Percentiles rank a stretch among this genome's conserved stretches.
These are phyloP conservation scores for Aratinga solstitialis DNA, from an alignment of 2,797 vertebrate genomes.

Conservation along the genomic window DNA sequence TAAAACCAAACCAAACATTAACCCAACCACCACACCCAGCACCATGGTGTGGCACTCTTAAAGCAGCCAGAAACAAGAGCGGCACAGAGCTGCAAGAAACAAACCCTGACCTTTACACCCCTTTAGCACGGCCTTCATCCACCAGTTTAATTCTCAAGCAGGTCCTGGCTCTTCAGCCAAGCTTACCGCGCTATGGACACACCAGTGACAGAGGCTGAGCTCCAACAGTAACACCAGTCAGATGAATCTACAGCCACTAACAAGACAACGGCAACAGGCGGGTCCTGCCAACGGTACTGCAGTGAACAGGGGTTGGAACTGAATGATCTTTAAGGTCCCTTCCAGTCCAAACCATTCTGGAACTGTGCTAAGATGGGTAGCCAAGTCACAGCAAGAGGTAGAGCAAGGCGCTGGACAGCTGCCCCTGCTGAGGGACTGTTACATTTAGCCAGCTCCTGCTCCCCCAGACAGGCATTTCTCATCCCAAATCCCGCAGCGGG, in stretches of 20 bases:
- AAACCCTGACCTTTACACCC: rapidly evolving
- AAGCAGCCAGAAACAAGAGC: neutral
- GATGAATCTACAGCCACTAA: rapidly evolving
- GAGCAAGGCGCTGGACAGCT: rapidly evolving
- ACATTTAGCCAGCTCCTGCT: rapidly evolving
- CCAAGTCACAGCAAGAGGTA: neutral
- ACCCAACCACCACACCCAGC: neutral
- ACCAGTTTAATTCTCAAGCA: rapidly evolving
- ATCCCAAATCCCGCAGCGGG: rapidly evolving
- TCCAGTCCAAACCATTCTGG: neutral
- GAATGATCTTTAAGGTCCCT: neutral
- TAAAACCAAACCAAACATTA: neutral
- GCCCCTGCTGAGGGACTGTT: rapidly evolving
- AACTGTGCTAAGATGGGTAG: neutral
- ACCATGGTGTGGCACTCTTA: rapidly evolving
- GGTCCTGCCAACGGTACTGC: rapidly evolving
- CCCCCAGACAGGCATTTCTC: neutral
- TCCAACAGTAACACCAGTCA: rapidly evolving
- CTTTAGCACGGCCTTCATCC: neutral
- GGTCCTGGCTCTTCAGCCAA: rapidly evolving
- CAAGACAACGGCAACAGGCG: rapidly evolving
- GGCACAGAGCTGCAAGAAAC: neutral
- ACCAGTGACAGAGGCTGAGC: rapidly evolving
- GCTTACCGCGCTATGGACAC: rapidly evolving
- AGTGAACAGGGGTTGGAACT: neutral